A percentile compares a stretch with the other conserved stretches of the same genome.
Evolutionary conservation across 2,113 vertebrate species (phyloP).

Genomic region (Plecotus auritus): DNA sequence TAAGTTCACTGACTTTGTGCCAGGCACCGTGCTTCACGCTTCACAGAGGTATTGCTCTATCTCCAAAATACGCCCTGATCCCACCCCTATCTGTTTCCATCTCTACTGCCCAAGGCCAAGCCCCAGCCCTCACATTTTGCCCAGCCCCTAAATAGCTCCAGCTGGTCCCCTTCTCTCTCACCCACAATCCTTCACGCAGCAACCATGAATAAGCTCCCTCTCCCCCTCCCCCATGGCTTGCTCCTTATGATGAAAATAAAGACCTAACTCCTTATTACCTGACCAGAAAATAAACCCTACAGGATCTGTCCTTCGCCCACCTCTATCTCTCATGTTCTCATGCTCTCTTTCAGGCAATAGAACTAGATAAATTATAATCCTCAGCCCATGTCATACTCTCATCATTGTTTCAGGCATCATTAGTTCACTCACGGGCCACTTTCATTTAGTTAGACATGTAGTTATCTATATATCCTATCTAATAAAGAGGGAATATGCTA

Average conservation of each 20-base stretch:
- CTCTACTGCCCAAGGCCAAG: neutral
- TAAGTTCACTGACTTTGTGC: neutral
- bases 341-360: neutral
- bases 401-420: neutral
- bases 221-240: neutral
- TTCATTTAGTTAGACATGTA: neutral
- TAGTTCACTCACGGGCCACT: neutral
- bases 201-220: neutral
- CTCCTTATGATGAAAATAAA: neutral
- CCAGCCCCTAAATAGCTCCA: neutral
- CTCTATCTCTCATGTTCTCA: neutral
- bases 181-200: neutral
- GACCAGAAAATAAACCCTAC: neutral
- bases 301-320: neutral
- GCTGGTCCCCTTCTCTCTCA: too few species aligned
- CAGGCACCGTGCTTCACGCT: neutral
- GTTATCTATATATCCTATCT: neutral
- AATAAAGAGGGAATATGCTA: too few species aligned
- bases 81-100: neutral
- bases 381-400: neutral
- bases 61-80: neutral
- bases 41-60: neutral
- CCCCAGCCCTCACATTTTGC: neutral
- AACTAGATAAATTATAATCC: neutral
- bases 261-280: neutral